Conservation (phyloP, 2,888 invertebrate genomes). For the Blomia tropicalis region DNA sequence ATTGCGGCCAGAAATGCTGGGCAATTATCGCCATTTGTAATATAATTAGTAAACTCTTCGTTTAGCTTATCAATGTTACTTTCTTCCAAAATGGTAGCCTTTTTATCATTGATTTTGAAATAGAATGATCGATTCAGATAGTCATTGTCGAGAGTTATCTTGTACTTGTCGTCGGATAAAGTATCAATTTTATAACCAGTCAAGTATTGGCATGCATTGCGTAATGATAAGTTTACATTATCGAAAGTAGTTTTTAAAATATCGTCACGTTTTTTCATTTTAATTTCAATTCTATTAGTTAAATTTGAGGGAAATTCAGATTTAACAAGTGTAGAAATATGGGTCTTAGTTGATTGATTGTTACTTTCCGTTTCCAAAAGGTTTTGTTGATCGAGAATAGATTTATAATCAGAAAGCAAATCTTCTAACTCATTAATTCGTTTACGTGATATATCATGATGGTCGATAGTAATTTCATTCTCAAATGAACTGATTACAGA, state of each 20-base stretch:
- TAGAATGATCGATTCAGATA: constrained; percentile 61
- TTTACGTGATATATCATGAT: background rate
- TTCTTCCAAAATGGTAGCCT: constrained; percentile 66
- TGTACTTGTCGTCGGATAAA: constrained; percentile 44
- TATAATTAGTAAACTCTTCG: constrained; percentile 56
- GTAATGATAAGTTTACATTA: constrained; percentile 63
- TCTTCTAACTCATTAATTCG: constrained; percentile 18
- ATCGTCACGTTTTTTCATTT: constrained; percentile 27
- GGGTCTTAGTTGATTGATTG: constrained; percentile 12
- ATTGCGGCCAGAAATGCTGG: constrained; percentile 72
- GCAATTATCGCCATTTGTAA: constrained; percentile 62
- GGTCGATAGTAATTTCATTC: constrained; percentile 1
- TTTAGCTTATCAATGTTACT: constrained; percentile 57
- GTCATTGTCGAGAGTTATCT: constrained; percentile 72
- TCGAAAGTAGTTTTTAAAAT: constrained; percentile 67
- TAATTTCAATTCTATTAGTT: constrained; percentile 33
- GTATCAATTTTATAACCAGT: constrained; percentile 75
- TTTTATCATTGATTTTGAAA: constrained; percentile 54
- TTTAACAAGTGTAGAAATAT: constrained; percentile 33
- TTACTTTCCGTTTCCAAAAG: background rate
- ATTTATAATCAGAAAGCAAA: background rate
- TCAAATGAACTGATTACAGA: constrained; percentile 8
- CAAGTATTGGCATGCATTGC: constrained; percentile 69
- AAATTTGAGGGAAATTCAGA: constrained; percentile 33
- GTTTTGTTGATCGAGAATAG: background rate